Evolutionary conservation across 1,140 invertebrate genomes (phyloP).

Genomic region (Pygmarrhopalites habei): DNA sequence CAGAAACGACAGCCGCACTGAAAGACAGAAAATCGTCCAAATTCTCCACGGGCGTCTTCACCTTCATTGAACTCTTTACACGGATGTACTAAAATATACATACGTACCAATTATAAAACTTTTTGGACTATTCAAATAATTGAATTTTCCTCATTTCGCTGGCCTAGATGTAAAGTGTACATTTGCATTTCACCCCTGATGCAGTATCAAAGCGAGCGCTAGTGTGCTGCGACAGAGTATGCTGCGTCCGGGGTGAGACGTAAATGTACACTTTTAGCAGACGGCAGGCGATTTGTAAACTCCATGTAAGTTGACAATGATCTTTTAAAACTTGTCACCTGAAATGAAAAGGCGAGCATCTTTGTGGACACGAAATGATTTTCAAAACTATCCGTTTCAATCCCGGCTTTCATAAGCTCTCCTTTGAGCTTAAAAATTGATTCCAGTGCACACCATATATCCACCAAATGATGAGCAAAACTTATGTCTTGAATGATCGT

Average conservation of each 20-base stretch:
- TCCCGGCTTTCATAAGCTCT: conserved; percentile 9
- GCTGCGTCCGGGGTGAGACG: no score
- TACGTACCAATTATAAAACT: no score
- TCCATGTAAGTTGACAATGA: no score
- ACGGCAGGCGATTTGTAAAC: no score
- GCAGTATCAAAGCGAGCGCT: no score
- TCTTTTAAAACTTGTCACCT: no score
- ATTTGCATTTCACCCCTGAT: no score
- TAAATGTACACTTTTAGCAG: no score
- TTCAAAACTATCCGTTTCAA: conserved; percentile 8
- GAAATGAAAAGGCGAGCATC: conserved; percentile 35
- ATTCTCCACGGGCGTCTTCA: conserved; percentile 17
- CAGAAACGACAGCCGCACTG: conserved; percentile 19
- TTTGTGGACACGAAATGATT: conserved; percentile 38
- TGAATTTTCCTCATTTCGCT: no score
- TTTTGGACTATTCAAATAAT: no score
- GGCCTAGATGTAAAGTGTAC: no score
- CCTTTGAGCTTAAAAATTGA: conserved; percentile 29
- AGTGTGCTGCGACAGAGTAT: no score
- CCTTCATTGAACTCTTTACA: neutral
- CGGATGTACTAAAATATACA: neutral
- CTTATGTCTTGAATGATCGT: neutral
- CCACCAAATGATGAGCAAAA: conserved; percentile 14
- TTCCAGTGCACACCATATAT: conserved; percentile 27
- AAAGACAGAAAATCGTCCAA: conserved; percentile 27